Evolutionary conservation across 2,888 invertebrate species (phyloP).

Genomic region (Diarsia dahlii): DNA sequence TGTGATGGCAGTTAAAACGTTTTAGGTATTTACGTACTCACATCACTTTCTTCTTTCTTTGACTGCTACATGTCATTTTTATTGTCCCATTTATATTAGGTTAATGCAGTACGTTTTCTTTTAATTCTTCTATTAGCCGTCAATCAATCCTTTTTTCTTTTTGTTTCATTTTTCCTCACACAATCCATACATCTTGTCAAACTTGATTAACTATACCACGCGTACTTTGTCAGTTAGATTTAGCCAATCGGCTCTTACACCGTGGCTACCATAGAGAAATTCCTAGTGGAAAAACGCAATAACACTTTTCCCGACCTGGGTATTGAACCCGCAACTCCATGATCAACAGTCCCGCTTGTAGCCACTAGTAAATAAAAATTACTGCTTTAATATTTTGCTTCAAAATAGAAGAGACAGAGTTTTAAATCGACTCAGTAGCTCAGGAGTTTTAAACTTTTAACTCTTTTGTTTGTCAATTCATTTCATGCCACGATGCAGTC

Average conservation of each 20-base stretch:
- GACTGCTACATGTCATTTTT: background rate
- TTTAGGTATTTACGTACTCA: background rate
- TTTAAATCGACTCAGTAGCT: constrained; percentile 31
- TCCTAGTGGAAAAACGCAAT: background rate
- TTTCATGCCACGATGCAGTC: constrained; percentile 38
- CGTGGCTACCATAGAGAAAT: background rate
- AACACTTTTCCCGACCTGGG: background rate
- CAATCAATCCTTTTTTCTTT: background rate
- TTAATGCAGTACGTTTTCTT: background rate
- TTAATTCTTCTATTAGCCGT: background rate
- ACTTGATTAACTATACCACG: background rate
- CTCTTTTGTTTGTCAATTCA: constrained; percentile 52
- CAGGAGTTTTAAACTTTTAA: constrained; percentile 49
- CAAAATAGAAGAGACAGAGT: constrained; percentile 26
- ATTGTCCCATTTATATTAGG: background rate
- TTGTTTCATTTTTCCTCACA: background rate
- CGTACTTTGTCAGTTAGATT: background rate
- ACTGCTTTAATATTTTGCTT: constrained; percentile 8
- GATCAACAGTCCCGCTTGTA: background rate
- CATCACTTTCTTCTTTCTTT: background rate
- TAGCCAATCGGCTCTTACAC: background rate
- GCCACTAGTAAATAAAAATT: background rate
- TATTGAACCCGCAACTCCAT: background rate
- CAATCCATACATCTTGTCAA: too few species aligned
- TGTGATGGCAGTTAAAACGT: background rate